phyloP scores from a whole-genome alignment of 2,797 vertebrate genomes.

The Strix occidentalis region DNA sequence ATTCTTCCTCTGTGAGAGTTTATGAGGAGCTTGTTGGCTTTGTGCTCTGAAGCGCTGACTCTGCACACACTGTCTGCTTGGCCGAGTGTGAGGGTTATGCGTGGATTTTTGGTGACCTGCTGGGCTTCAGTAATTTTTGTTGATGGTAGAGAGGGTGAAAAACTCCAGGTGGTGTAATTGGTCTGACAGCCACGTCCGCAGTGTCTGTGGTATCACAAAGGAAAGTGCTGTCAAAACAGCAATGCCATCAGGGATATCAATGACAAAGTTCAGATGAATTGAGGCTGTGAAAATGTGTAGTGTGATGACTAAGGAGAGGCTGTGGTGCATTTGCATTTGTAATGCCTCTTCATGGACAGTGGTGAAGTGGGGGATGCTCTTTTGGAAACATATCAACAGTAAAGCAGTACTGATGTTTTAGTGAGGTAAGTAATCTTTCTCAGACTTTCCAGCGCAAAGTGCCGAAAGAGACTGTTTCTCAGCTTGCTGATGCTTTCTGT shows the following conservation, averaged over 20 bases:
- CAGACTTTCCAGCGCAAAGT: neutral
- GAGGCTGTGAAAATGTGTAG: neutral
- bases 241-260: neutral
- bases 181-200: slow-evolving; percentile 48
- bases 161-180: slow-evolving; percentile 8
- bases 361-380: neutral
- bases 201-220: slow-evolving; percentile 19
- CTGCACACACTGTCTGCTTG: neutral
- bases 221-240: slow-evolving; percentile 40
- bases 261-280: neutral
- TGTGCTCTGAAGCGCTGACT: neutral
- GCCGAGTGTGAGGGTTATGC: neutral
- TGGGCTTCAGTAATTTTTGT: slow-evolving; percentile 14
- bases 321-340: neutral
- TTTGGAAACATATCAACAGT: neutral
- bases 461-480: neutral
- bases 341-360: neutral
- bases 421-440: neutral
- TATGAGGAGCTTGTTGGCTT: neutral
- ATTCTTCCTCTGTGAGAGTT: neutral
- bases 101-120: neutral
- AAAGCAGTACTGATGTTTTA: neutral
- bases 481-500: neutral
- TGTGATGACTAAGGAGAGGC: slow-evolving; percentile 19
- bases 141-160: neutral